Base-by-base conservation (phyloP, 1,140 invertebrate genomes). In the Lithobius niger region DNA sequence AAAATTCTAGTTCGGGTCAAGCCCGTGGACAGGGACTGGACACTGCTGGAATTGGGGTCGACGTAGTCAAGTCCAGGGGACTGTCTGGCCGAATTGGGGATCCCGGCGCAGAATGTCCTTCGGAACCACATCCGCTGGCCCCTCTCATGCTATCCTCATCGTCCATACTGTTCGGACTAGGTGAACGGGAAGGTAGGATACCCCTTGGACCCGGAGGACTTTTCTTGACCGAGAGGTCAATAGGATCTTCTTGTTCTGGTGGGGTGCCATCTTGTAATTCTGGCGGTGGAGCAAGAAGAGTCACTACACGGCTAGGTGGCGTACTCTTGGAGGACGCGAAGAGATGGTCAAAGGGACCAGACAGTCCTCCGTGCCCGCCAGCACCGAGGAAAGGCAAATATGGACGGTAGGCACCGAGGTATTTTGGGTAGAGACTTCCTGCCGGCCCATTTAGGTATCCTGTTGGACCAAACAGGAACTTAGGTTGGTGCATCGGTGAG, bases 171-270 rank as follows among this genome's bases (percentile, higher is more conserved):
- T n/a, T n/a, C n/a, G n/a, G n/a, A n/a, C n/a, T n/a, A n/a, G n/a
- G n/a, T n/a, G n/a, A n/a, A n/a, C n/a, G n/a, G n/a, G n/a, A n/a
- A n/a, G n/a, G n/a, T n/a, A n/a, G n/a, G n/a, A n/a, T n/a, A n/a
- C n/a, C n/a, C n/a, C n/a, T n/a, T n/a, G n/a, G n/a, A n/a, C n/a
- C n/a, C n/a, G n/a, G n/a, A n/a, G n/a, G n/a, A n/a, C n/a, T n/a
- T n/a, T 3, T 62, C 22, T 69, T 68, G 0, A 77, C 59, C 44
- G 74, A 76, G 13, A 88, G 70, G 66, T 88, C 84, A 52, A 88
- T 86, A 1, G 84, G 85, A 59, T 83, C 77, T 15, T 86, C 82
- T 52, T 76, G 72, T 25, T 77, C 69, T 19, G 79, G 69, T 19
- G 43, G 10, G 0, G 79, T 68, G 1, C 78, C 77, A 0, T 75